Conservation (phyloP, 2,113 vertebrate species). For the Talpa occidentalis region DNA sequence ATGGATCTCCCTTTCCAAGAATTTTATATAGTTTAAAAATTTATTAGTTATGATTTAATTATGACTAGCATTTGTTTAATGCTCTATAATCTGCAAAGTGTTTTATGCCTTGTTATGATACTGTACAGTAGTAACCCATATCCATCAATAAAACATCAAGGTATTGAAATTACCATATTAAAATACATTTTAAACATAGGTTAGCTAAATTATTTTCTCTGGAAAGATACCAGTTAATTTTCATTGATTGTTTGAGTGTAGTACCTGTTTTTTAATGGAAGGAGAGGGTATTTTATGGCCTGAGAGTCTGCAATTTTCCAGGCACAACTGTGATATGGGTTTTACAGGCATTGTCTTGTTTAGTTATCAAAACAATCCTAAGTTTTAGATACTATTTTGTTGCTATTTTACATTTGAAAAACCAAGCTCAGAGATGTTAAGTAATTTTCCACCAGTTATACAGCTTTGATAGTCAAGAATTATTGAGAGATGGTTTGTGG, state of each 20-base stretch:
- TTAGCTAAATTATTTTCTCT: slow-evolving; percentile 25
- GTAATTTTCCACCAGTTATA: slow-evolving; percentile 13
- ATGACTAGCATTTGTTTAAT: neutral
- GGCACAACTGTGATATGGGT: neutral
- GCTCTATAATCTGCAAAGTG: neutral
- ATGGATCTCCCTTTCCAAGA: neutral
- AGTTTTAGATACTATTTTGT: neutral
- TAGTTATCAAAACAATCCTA: neutral
- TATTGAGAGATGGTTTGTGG: neutral
- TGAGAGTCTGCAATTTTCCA: neutral
- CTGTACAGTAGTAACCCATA: neutral
- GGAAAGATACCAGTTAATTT: neutral
- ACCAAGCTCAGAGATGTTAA: neutral
- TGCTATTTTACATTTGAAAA: neutral
- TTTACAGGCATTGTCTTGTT: neutral
- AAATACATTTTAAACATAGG: neutral
- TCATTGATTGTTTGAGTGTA: slow-evolving; percentile 13
- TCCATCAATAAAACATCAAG: neutral
- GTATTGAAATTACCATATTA: neutral
- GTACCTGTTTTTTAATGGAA: neutral
- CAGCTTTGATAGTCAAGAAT: slow-evolving; percentile 5
- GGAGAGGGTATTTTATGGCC: neutral
- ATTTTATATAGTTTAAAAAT: slow-evolving; percentile 15
- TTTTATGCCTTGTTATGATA: neutral
- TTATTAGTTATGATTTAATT: neutral